These are phyloP conservation scores for Scarus forsteni DNA, from an alignment of 2,797 vertebrate genomes.

Conservation along the genomic window DNA sequence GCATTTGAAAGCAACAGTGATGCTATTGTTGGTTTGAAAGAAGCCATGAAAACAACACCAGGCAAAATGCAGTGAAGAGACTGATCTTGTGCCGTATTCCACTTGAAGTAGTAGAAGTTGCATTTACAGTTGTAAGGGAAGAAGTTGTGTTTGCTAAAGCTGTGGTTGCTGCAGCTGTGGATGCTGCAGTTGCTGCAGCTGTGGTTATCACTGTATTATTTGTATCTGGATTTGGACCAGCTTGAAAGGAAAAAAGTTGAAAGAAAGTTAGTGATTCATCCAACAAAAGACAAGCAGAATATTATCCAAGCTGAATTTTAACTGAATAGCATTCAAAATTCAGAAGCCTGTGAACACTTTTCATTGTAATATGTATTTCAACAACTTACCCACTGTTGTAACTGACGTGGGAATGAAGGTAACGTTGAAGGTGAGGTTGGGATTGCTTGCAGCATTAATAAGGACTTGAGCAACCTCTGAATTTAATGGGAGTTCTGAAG, in stretches of 20 bases:
- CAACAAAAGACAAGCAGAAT: not conserved
- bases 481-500: not conserved
- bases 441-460: not conserved
- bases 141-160: not conserved
- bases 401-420: not conserved
- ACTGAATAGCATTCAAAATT: not conserved
- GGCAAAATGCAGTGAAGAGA: slow-evolving; percentile 36
- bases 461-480: not conserved
- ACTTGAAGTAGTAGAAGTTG: slow-evolving; percentile 18
- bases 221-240: not conserved
- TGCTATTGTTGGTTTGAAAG: slow-evolving; percentile 37
- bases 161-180: not conserved
- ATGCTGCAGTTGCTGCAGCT: not conserved
- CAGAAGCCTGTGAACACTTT: not conserved
- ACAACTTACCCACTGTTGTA: not conserved
- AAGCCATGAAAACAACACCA: slow-evolving; percentile 52
- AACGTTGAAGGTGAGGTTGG: not conserved
- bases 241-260: not conserved
- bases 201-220: not conserved
- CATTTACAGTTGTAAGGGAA: slow-evolving; percentile 3
- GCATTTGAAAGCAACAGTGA: not conserved
- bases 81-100: slow-evolving; percentile 47
- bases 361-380: not conserved
- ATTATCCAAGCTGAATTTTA: not conserved
- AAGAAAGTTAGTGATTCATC: not conserved